Evolutionary conservation across 23 tunicate species (phyloP).

Genomic region (Ciona savignyi): DNA sequence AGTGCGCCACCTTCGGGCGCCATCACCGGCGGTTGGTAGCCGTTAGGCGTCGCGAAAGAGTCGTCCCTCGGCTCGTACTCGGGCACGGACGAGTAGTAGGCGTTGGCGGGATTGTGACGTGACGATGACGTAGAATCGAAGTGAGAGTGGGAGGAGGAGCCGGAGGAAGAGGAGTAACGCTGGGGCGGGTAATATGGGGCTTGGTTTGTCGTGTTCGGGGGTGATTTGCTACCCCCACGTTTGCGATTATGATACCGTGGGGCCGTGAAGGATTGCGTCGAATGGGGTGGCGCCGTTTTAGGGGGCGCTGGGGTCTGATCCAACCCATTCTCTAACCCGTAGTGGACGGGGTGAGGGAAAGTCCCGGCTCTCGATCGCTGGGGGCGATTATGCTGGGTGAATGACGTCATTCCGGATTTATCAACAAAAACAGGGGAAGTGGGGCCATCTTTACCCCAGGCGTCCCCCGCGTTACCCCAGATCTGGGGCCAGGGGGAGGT

Average conservation of each 20-base stretch:
- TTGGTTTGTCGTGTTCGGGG: slow-evolving; percentile 1
- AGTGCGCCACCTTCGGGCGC: neutral
- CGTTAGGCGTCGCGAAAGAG: neutral
- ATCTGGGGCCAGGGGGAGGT: slow-evolving; percentile 36
- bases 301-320: slow-evolving; percentile 23
- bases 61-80: slow-evolving; percentile 7
- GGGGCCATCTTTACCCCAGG: slow-evolving; percentile 27
- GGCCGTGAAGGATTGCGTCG: slow-evolving; percentile 20
- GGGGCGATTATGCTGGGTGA: slow-evolving; percentile 19
- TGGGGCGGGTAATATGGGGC: slow-evolving; percentile 6
- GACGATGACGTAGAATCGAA: slow-evolving; percentile 12
- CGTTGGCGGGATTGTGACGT: slow-evolving; percentile 15
- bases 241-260: slow-evolving; percentile 13
- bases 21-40: neutral
- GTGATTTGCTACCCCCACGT: slow-evolving; percentile 24
- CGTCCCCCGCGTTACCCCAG: slow-evolving; percentile 53
- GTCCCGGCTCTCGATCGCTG: slow-evolving; percentile 33
- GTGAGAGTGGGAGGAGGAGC: slow-evolving; percentile 23
- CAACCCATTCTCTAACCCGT: neutral
- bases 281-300: slow-evolving; percentile 31
- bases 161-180: slow-evolving; percentile 27
- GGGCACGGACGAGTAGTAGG: slow-evolving; percentile 51
- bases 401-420: slow-evolving; percentile 25
- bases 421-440: neutral
- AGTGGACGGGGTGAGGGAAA: slow-evolving; percentile 34